Base-by-base conservation (phyloP, 2,888 invertebrate genomes). In the Deilephila elpenor region DNA sequence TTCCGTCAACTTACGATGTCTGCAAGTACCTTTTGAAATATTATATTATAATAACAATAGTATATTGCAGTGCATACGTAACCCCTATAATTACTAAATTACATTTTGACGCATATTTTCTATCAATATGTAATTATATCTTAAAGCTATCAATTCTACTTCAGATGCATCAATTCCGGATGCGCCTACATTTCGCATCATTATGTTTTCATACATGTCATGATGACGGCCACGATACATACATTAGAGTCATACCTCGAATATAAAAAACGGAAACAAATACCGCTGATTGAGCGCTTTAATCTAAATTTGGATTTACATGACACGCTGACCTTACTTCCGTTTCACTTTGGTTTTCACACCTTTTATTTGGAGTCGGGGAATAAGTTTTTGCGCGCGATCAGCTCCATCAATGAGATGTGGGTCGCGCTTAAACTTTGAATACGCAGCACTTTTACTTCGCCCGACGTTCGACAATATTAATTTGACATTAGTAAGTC, bases 361-460 rank as follows among this genome's bases (percentile, higher is more conserved):
- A 86, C 85, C 87, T 90, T 91, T 91, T 90, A 88, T 91, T 92
- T 91, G 83, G 77, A 79, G 81, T 83, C 84, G 78, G 78, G 80
- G 83, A 83, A 83, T 84, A 84, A 79, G 86, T 92, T 93, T 93
- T 93, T 93, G 88, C 86, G 78, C 76, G 78, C 84, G 85, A 86
- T 85, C 84, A 81, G 78, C 78, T 61, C 84, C 80, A 76, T 87
- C 87, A 87, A 90, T 86, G 61, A 86, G 86, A 94, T 87, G 88
- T 92, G 83, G 93, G 93, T 92, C 93, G 89, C 77, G 85, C 84
- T 85, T 85, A 84, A 88, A 87, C 89, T 85, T 84, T 86, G 86
- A 90, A 89, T 88, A 88, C 88, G 80, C 81, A 89, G 85, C 88
- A 93, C 93, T 93, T 93, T 93, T 93, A 93, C 93, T 93, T 88